These are phyloP conservation scores for Mallateleia sp. DNA, from an alignment of 2,888 invertebrate species.

Conservation along the genomic window DNA sequence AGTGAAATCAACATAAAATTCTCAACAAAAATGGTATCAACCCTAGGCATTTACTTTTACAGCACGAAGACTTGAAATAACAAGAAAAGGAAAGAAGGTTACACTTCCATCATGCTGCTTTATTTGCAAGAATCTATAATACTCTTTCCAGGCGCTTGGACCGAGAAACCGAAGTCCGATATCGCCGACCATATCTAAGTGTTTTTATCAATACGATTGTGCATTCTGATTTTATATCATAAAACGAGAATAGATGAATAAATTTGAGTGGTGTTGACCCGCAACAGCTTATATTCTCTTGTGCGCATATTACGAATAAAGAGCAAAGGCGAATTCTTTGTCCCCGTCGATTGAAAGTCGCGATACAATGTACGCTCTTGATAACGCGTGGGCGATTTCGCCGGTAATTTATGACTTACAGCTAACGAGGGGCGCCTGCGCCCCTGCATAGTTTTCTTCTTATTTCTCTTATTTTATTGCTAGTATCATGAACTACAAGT, in stretches of 20 bases:
- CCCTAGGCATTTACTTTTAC: too few species aligned
- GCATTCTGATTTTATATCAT: conserved; percentile 78
- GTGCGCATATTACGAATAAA: conserved; percentile 79
- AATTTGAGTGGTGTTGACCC: conserved; percentile 81
- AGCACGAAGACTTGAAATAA: neutral
- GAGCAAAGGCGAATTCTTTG: conserved; percentile 75
- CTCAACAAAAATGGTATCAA: too few species aligned
- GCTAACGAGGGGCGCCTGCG: conserved; percentile 82
- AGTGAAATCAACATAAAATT: too few species aligned
- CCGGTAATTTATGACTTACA: conserved; percentile 76
- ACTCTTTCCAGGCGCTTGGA: conserved; percentile 71
- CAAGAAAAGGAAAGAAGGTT: conserved; percentile 18
- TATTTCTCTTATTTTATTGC: conserved; percentile 49
- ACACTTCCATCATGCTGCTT: conserved; percentile 76
- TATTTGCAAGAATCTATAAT: conserved; percentile 79
- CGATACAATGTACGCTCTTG: conserved; percentile 55
- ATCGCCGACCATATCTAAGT: conserved; percentile 78
- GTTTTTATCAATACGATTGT: conserved; percentile 79
- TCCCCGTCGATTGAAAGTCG: conserved; percentile 73
- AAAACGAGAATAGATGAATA: conserved; percentile 80
- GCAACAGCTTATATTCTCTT: conserved; percentile 81
- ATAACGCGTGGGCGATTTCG: conserved; percentile 59
- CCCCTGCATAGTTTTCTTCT: conserved; percentile 55
- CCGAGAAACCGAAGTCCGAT: conserved; percentile 56
- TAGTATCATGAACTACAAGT: conserved; percentile 71